phyloP scores from a whole-genome alignment of 2,113 vertebrate species.

The Microtus oregoni region DNA sequence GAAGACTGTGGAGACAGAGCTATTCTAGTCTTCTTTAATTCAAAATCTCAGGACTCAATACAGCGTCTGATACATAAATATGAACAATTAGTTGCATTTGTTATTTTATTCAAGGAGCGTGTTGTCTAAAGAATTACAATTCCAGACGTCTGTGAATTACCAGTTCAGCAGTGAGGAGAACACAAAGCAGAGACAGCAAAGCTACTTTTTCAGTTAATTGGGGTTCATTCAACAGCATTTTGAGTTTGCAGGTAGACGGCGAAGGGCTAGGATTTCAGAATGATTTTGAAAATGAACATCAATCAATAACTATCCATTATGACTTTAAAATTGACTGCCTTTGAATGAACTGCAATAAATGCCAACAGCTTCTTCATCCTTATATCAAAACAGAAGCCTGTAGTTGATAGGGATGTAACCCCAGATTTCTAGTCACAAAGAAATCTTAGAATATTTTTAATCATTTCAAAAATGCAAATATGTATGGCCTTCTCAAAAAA shows the following conservation, averaged over 20 bases:
- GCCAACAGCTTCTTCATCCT: constrained; percentile 2
- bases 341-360: constrained; percentile 5
- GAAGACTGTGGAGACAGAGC: background rate
- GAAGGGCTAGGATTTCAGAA: constrained; percentile 62
- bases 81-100: background rate
- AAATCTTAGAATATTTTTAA: constrained; percentile 9
- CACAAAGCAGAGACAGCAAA: background rate
- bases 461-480: constrained; percentile 36
- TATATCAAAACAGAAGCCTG: constrained; percentile 16
- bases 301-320: constrained; percentile 72
- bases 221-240: constrained; percentile 56
- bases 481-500: background rate
- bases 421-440: constrained; percentile 18
- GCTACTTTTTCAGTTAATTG: constrained; percentile 46
- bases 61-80: background rate
- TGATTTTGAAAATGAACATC: constrained; percentile 70
- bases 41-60: background rate
- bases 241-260: constrained; percentile 59
- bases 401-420: background rate
- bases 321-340: constrained; percentile 58
- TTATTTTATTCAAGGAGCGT: background rate
- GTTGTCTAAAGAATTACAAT: background rate
- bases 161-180: background rate
- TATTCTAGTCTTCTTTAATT: constrained; percentile 14
- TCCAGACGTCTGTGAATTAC: constrained; percentile 20